phyloP scores from a whole-genome alignment of 2,888 invertebrate genomes.

The Nemotelus pantherinus region DNA sequence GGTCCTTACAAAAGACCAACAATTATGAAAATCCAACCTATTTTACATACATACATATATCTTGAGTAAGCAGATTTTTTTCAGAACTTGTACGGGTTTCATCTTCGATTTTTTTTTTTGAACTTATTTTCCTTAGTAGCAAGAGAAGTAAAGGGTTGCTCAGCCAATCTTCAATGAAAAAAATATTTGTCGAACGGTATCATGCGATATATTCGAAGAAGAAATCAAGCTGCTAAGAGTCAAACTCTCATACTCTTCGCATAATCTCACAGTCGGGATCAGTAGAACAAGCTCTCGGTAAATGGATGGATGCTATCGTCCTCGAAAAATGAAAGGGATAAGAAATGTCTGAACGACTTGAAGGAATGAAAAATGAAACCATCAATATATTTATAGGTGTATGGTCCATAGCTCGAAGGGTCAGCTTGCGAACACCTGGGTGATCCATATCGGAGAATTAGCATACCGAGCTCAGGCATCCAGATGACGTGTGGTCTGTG shows the following conservation, averaged over 20 bases:
- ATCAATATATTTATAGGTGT: conserved; percentile 13
- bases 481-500: not conserved
- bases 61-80: no score
- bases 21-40: conserved; percentile 28
- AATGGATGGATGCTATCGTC: no score
- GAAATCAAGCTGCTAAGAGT: conserved; percentile 9
- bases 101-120: no score
- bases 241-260: not conserved
- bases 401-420: conserved; percentile 17
- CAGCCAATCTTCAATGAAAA: no score
- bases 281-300: no score
- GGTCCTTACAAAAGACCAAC: not conserved
- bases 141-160: no score
- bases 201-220: not conserved
- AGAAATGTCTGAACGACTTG: not conserved
- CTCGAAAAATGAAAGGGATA: not conserved
- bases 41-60: conserved; percentile 3
- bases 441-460: conserved; percentile 22
- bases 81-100: no score
- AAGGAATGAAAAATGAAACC: conserved; percentile 16
- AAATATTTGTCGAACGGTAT: no score
- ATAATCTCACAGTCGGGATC: no score
- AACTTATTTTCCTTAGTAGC: no score
- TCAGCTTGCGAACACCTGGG: conserved; percentile 42
- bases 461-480: conserved; percentile 28